phyloP scores from a whole-genome alignment of 2,888 invertebrate genomes.

The Bombyx huttoni region DNA sequence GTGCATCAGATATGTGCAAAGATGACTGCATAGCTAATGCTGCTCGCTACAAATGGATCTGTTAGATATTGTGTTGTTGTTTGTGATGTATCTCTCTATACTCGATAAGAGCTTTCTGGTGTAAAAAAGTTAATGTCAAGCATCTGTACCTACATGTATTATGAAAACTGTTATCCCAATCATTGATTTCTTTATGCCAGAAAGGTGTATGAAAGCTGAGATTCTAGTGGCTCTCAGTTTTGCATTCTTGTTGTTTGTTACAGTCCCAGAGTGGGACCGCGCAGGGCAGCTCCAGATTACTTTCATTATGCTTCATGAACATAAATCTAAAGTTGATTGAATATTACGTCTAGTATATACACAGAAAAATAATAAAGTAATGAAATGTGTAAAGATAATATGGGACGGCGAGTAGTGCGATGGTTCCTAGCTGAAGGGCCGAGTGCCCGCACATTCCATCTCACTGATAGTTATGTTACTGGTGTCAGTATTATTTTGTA shows the following conservation, averaged over 20 bases:
- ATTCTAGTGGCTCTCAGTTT: slow-evolving; percentile 14
- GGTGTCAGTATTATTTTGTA: slow-evolving; percentile 72
- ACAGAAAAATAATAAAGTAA: slow-evolving; percentile 32
- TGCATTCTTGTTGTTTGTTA: slow-evolving; percentile 55
- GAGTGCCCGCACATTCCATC: slow-evolving; percentile 61
- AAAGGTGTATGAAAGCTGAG: slow-evolving; percentile 17
- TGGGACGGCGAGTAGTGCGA: slow-evolving; percentile 46
- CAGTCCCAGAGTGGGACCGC: slow-evolving; percentile 16
- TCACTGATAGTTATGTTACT: slow-evolving; percentile 58
- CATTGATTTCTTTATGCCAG: slow-evolving; percentile 16
- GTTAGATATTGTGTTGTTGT: slow-evolving; percentile 51
- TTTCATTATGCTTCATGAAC: slow-evolving; percentile 33
- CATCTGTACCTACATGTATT: slow-evolving; percentile 1
- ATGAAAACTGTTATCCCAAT: slow-evolving; percentile 24
- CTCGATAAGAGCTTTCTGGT: slow-evolving; percentile 19
- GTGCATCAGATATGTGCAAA: slow-evolving; percentile 45
- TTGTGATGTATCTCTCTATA: slow-evolving; percentile 42
- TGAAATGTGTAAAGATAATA: slow-evolving; percentile 44
- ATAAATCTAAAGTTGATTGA: slow-evolving; percentile 61
- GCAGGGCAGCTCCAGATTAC: slow-evolving; percentile 18
- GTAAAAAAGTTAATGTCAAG: slow-evolving; percentile 15
- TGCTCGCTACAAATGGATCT: slow-evolving; percentile 58
- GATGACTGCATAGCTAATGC: slow-evolving; percentile 50
- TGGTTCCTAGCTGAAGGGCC: slow-evolving; percentile 49
- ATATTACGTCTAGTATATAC: slow-evolving; percentile 59